Base-by-base conservation (phyloP, 2,113 vertebrate species). In the Nothobranchius kuhntae region DNA sequence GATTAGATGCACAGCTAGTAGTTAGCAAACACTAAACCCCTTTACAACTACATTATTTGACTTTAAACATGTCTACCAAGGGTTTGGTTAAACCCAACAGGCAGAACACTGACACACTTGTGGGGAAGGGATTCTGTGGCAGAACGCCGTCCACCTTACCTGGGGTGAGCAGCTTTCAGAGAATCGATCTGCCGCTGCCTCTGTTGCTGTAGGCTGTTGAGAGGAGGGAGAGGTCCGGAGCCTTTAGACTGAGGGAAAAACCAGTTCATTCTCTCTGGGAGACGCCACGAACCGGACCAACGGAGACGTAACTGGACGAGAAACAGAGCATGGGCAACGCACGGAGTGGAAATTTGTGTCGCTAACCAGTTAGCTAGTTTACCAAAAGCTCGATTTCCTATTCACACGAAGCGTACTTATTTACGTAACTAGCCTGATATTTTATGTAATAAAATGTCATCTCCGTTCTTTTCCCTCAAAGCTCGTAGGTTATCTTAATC, bases 131-230 rank as follows among this genome's bases (percentile, higher is more conserved):
- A n/a, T n/a, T n/a, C n/a, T n/a, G n/a, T n/a, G n/a, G 13, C 17
- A 6, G 46, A 24, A 2, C 15, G 13, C 30, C 1, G 51, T 10
- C 50, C 15, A 12, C 9, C 26, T 51, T 65, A 98, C 96, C 93
- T 95, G 52, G 94, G 87, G 73, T 98, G 96, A 26, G 95, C 94
- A 62, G 91, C 91, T 87, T 95, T 95, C 7, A 97, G 94, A 0
- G 96, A 96, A 82, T 98, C 96, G 84, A 98, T 94, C 86, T 97
- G 94, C 61, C 96, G 92, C 92, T 96, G 96, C 86, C 94, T 94
- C 75, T 98, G 96, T 86, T 98, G 96, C 68, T 98, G 96, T 6
- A 98, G 93, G 75, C 93, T 96, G 91, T 91, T 98, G 26, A 95
- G 89, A 60, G 92, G 90, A 51, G 91, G 91, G 82, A 91, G 84